phyloP scores from a whole-genome alignment of 2,113 vertebrate genomes.

The Steatornis caripensis region DNA sequence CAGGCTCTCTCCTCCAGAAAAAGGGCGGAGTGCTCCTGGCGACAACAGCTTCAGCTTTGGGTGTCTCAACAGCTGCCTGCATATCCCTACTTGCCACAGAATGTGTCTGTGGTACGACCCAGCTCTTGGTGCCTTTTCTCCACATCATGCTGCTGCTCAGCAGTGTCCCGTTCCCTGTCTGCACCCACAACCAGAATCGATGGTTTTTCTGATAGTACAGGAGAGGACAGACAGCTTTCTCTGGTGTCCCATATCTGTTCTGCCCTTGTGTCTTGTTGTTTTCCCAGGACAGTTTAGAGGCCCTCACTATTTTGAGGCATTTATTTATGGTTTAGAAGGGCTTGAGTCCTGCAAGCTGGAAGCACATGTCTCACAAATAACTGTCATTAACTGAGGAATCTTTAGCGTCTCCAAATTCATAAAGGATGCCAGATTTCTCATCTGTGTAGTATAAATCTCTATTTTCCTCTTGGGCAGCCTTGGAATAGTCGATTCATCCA shows the following conservation, averaged over 20 bases:
- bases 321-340: not conserved
- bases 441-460: not conserved
- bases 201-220: not conserved
- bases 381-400: not conserved
- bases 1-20: not conserved
- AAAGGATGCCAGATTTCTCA: not conserved
- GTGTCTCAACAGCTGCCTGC: not conserved
- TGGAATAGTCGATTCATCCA: not conserved
- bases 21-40: not conserved
- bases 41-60: not conserved
- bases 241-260: not conserved
- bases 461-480: not conserved
- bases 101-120: not conserved
- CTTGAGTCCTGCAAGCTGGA: not conserved
- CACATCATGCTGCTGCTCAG: not conserved
- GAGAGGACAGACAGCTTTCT: not conserved
- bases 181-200: not conserved
- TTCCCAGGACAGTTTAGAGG: not conserved
- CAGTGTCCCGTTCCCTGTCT: not conserved
- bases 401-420: not conserved
- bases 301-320: not conserved
- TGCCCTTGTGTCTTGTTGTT: not conserved
- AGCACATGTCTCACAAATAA: not conserved
- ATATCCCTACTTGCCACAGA: not conserved
- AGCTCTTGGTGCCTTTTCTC: not conserved